A percentile compares a stretch with the other conserved stretches of the same genome.
phyloP scores from a whole-genome alignment of 2,113 vertebrate genomes.

The Microcebus griseorufus region DNA sequence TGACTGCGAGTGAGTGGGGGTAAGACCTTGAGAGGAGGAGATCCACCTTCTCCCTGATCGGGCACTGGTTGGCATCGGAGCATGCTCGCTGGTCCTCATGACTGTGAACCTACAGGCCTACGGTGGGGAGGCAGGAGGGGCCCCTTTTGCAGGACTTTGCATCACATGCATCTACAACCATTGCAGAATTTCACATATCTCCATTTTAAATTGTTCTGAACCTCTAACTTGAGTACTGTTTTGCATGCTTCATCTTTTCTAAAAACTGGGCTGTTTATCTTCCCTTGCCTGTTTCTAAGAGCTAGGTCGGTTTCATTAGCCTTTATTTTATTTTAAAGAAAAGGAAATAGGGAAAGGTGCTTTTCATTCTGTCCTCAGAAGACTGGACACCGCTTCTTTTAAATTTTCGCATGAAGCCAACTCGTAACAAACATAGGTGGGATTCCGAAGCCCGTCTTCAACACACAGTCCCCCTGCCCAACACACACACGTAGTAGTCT shows the following conservation, averaged over 20 bases:
- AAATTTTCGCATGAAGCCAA: neutral
- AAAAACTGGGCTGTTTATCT: neutral
- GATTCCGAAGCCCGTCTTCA: neutral
- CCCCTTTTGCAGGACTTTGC: neutral
- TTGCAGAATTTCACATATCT: neutral
- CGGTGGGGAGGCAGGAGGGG: accelerated
- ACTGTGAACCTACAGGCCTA: neutral
- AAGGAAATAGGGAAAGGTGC: neutral
- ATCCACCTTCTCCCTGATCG: neutral
- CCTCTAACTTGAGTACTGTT: neutral
- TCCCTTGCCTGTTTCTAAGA: neutral
- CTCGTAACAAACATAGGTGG: neutral
- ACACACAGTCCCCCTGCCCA: neutral
- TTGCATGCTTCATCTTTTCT: neutral
- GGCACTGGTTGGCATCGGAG: neutral
- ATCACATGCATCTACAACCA: neutral
- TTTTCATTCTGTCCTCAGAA: neutral
- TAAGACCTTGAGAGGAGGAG: too few species aligned
- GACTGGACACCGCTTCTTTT: neutral
- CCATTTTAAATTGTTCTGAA: neutral
- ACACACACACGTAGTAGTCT: neutral
- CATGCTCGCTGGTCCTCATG: accelerated
- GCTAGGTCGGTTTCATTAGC: neutral
- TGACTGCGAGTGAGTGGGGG: accelerated
- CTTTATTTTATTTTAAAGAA: neutral